Evolutionary conservation across 2,113 vertebrate species (phyloP).

Genomic region (Pteruthius melanotis): DNA sequence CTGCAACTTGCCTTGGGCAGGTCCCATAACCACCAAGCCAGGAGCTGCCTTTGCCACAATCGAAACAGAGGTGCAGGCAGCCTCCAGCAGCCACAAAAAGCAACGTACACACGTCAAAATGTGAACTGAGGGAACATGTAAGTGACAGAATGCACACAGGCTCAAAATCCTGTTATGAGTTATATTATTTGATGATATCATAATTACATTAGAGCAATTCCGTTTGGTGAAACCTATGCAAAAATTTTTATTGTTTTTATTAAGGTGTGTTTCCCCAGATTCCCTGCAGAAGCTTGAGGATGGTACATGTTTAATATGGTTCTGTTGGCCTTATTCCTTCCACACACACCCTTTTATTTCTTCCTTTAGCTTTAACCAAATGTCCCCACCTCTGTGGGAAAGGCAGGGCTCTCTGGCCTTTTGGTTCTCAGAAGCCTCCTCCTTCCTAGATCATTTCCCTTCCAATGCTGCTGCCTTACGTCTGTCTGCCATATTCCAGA

Average conservation of each 20-base stretch:
- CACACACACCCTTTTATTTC: not conserved
- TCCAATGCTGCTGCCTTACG: not conserved
- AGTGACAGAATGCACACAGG: not conserved
- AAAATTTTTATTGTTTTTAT: not conserved
- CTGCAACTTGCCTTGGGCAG: not conserved
- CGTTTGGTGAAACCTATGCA: not conserved
- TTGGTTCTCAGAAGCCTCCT: not conserved
- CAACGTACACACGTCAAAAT: not conserved
- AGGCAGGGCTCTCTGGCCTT: not conserved
- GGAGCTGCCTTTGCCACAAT: not conserved
- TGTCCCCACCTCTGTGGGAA: not conserved
- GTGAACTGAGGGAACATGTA: not conserved
- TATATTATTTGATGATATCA: not conserved
- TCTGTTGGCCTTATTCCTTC: not conserved
- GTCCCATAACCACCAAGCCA: not conserved
- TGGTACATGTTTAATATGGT: accelerated
- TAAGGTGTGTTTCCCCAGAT: not conserved
- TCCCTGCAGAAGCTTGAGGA: not conserved
- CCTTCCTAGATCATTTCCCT: not conserved
- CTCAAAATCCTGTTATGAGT: not conserved
- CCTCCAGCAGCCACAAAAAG: not conserved
- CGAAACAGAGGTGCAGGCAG: not conserved
- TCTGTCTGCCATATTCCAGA: not conserved
- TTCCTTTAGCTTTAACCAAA: not conserved
- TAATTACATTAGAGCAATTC: not conserved